A percentile compares a stretch with the other conserved stretches of the same genome.
These are phyloP conservation scores for Perdita meconis DNA, from an alignment of 2,888 invertebrate species.

Conservation along the genomic window DNA sequence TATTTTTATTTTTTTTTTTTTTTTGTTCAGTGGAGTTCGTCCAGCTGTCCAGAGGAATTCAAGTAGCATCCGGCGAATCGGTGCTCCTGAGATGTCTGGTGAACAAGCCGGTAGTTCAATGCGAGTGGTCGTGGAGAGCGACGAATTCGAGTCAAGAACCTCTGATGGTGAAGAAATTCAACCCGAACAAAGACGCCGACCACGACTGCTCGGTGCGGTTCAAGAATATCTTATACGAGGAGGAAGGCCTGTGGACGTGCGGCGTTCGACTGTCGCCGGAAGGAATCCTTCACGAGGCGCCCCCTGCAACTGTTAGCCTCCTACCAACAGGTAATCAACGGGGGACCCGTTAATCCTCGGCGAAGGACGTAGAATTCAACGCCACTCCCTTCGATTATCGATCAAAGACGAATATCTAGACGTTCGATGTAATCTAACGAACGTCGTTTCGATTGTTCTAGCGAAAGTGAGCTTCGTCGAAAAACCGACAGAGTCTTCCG, in stretches of 20 bases:
- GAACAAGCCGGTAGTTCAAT: constrained; percentile 81
- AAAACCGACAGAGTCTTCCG: constrained; percentile 76
- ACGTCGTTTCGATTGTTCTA: constrained; percentile 52
- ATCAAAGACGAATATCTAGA: not conserved
- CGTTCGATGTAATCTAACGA: constrained; percentile 8
- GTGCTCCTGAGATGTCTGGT: constrained; percentile 80
- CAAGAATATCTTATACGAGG: constrained; percentile 81
- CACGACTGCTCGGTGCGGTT: constrained; percentile 83
- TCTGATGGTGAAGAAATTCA: constrained; percentile 78
- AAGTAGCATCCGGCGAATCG: constrained; percentile 81
- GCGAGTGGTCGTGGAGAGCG: constrained; percentile 83
- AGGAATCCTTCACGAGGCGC: constrained; percentile 81
- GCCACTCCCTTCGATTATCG: not conserved
- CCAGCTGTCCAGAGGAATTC: constrained; percentile 81
- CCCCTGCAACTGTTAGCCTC: constrained; percentile 80
- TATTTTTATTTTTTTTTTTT: constrained; percentile 23
- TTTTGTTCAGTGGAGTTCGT: constrained; percentile 79
- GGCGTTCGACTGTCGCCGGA: constrained; percentile 79
- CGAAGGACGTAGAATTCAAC: not conserved
- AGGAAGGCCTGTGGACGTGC: constrained; percentile 83
- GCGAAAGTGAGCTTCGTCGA: constrained; percentile 80
- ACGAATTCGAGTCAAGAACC: constrained; percentile 79
- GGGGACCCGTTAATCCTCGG: not conserved
- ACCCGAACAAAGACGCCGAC: constrained; percentile 79
- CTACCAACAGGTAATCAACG: constrained; percentile 77